These are phyloP conservation scores for Forpus xanthops DNA, from an alignment of 2,797 vertebrate species.

Conservation along the genomic window DNA sequence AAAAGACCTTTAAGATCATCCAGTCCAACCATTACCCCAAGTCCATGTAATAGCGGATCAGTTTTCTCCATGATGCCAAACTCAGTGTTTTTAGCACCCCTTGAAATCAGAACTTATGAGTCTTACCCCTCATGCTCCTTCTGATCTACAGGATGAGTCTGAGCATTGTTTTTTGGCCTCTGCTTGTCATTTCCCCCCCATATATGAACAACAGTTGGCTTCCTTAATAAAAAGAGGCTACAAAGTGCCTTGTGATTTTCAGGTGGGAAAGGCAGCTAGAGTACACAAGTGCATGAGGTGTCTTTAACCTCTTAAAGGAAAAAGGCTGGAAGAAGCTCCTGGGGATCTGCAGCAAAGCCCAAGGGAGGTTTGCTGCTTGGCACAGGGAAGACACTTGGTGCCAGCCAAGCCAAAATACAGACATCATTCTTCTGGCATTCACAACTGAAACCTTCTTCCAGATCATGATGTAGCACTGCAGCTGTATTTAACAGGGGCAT, in stretches of 20 bases:
- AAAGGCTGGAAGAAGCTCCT: neutral
- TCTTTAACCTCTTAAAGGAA: neutral
- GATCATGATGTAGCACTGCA: neutral
- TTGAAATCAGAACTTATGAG: neutral
- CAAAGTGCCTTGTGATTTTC: neutral
- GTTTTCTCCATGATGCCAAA: accelerated
- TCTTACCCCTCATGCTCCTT: neutral
- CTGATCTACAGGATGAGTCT: neutral
- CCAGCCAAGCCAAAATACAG: neutral
- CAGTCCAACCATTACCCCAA: neutral
- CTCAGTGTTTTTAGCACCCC: accelerated
- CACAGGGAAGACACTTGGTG: neutral
- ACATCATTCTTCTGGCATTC: neutral
- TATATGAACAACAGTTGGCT: accelerated
- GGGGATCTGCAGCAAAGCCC: neutral
- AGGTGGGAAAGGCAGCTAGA: neutral
- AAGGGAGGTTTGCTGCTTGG: neutral
- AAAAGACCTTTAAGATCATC: neutral
- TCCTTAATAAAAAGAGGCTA: neutral
- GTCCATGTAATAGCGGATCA: neutral
- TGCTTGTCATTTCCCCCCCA: neutral
- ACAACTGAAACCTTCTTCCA: neutral
- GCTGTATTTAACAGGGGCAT: neutral
- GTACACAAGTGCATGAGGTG: neutral
- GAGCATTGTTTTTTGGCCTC: neutral